These are phyloP conservation scores for Dolichotis patagonum DNA, from an alignment of 2,113 vertebrate genomes.

Conservation along the genomic window DNA sequence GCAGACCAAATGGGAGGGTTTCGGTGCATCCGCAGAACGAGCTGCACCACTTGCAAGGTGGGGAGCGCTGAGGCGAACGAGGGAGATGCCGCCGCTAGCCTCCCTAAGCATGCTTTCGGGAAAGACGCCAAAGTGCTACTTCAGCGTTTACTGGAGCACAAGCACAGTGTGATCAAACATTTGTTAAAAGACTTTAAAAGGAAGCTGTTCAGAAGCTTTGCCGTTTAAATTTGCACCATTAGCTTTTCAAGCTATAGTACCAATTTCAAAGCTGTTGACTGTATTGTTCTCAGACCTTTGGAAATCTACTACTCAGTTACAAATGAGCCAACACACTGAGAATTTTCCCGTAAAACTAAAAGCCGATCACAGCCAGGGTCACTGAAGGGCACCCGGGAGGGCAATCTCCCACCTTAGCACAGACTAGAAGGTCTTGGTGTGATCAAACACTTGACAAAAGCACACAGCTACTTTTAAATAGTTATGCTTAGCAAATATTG, in stretches of 20 bases:
- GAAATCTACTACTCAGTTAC: neutral
- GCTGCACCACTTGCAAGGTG: constrained; percentile 85
- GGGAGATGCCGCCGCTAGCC: constrained; percentile 73
- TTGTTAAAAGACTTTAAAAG: constrained; percentile 64
- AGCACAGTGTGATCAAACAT: constrained; percentile 52
- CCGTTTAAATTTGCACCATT: constrained; percentile 62
- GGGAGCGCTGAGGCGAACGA: constrained; percentile 66
- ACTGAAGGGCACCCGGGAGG: neutral
- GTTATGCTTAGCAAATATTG: constrained; percentile 37
- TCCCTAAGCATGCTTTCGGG: constrained; percentile 80
- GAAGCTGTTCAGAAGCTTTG: constrained; percentile 62
- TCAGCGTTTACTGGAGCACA: constrained; percentile 85
- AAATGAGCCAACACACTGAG: constrained; percentile 3
- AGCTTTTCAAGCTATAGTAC: constrained; percentile 46
- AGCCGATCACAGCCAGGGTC: neutral
- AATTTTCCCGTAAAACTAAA: neutral
- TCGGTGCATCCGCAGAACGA: constrained; percentile 89
- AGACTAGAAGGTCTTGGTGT: neutral
- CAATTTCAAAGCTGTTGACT: constrained; percentile 58
- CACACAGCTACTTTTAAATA: neutral
- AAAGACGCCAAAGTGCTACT: constrained; percentile 85
- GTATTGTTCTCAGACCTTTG: constrained; percentile 5
- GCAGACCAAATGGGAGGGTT: constrained; percentile 85
- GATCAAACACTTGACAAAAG: neutral
- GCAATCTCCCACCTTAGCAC: neutral